These are phyloP conservation scores for Heliocidaris tuberculata DNA, from an alignment of 35 echinoderm and acorn worm genomes.

Conservation along the genomic window DNA sequence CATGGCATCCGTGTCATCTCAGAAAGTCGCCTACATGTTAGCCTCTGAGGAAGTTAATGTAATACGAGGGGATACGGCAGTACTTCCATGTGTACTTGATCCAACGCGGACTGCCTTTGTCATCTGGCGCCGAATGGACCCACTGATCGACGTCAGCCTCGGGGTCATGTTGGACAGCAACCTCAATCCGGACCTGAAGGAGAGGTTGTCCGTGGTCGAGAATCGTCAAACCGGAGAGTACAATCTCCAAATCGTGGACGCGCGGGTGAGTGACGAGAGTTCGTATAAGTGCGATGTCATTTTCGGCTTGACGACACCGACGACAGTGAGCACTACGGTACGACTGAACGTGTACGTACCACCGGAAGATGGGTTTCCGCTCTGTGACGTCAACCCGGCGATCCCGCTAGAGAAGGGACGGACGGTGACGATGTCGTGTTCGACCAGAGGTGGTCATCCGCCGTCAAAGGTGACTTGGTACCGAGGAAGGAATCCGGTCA, in stretches of 20 bases:
- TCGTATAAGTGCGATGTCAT: conserved; percentile 22
- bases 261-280: background rate
- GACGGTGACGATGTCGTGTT: conserved; percentile 21
- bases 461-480: conserved; percentile 26
- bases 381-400: conserved; percentile 30
- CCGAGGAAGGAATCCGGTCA: background rate
- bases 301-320: conserved; percentile 1
- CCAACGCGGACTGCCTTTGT: conserved; percentile 31
- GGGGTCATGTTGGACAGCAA: conserved; percentile 30
- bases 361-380: conserved; percentile 40
- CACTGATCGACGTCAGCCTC: background rate
- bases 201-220: background rate
- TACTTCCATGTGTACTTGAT: conserved; percentile 28
- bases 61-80: background rate
- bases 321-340: background rate
- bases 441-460: background rate
- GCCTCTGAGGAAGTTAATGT: conserved; percentile 14
- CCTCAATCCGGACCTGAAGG: background rate
- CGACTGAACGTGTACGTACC: conserved; percentile 1
- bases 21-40: background rate
- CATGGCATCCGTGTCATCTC: background rate
- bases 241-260: background rate
- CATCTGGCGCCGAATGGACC: conserved; percentile 22
- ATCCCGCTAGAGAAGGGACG: background rate
- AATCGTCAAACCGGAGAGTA: conserved; percentile 21